Conservation (phyloP, 2,113 vertebrate species). For the Neolamprologus variostigma region DNA sequence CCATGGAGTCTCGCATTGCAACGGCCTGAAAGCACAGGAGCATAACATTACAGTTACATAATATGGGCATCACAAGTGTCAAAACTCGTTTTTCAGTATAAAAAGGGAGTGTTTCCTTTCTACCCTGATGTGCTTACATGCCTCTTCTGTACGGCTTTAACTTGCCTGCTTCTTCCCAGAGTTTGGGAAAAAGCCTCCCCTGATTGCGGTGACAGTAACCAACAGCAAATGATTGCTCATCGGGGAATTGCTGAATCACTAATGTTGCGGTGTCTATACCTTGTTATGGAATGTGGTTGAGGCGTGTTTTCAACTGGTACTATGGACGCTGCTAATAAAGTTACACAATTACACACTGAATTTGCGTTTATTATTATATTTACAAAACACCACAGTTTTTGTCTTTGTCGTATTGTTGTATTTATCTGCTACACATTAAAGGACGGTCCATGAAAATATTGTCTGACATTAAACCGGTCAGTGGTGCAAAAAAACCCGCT, state of each 20-base stretch:
- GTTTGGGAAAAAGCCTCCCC: background rate
- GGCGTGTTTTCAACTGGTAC: background rate
- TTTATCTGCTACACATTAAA: background rate
- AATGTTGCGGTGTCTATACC: background rate
- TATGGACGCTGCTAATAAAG: background rate
- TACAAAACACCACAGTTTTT: background rate
- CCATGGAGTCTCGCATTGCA: conserved; percentile 88
- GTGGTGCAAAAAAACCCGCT: background rate
- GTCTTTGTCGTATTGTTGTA: background rate
- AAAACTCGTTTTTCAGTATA: background rate
- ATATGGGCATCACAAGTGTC: background rate
- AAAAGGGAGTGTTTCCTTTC: background rate
- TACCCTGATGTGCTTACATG: background rate
- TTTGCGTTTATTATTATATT: rapidly evolving
- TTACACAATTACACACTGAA: background rate
- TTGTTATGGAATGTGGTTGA: background rate
- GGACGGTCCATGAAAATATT: background rate
- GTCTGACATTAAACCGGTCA: background rate
- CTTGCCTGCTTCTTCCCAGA: rapidly evolving
- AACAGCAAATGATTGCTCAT: background rate
- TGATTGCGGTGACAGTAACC: rapidly evolving
- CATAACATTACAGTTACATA: background rate
- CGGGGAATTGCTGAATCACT: background rate
- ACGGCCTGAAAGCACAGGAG: conserved; percentile 68
- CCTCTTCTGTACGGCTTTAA: background rate